Evolutionary conservation across 2,888 invertebrate genomes (phyloP).

Genomic region (Tanaodytes sp.): DNA sequence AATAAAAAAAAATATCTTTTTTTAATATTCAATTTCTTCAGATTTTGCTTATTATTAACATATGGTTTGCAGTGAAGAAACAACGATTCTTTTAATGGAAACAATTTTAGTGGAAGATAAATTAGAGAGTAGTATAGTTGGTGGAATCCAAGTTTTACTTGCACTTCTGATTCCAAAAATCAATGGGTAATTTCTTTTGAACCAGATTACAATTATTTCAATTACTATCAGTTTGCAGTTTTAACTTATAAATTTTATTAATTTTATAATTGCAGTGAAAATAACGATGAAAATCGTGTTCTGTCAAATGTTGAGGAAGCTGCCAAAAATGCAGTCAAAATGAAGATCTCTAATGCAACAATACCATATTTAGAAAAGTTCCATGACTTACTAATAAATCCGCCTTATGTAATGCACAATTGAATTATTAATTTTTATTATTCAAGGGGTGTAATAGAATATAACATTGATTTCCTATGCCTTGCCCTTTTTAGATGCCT

Average conservation of each 20-base stretch:
- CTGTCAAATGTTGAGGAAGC: constrained; percentile 62
- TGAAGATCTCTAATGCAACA: constrained; percentile 79
- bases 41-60: too few relatives aligned
- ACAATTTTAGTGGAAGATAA: constrained; percentile 82
- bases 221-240: not conserved
- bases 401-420: constrained; percentile 75
- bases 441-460: too few relatives aligned
- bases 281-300: constrained; percentile 47
- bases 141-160: constrained; percentile 86
- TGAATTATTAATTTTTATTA: too few relatives aligned
- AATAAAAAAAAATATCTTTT: constrained; percentile 4
- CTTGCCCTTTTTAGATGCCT: constrained; percentile 77
- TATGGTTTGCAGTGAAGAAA: constrained; percentile 75
- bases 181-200: constrained; percentile 67
- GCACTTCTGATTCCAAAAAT: constrained; percentile 78
- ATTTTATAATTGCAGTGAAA: constrained; percentile 25
- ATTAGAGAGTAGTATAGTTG: constrained; percentile 82
- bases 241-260: too few relatives aligned
- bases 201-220: not conserved
- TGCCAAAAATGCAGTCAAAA: constrained; percentile 76
- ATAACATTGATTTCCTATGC: too few relatives aligned
- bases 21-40: too few relatives aligned
- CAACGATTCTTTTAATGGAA: constrained; percentile 80
- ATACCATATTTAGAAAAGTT: constrained; percentile 81
- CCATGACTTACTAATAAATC: constrained; percentile 79